phyloP scores from a whole-genome alignment of 2,113 vertebrate genomes.

The Cynopterus brachyotis region DNA sequence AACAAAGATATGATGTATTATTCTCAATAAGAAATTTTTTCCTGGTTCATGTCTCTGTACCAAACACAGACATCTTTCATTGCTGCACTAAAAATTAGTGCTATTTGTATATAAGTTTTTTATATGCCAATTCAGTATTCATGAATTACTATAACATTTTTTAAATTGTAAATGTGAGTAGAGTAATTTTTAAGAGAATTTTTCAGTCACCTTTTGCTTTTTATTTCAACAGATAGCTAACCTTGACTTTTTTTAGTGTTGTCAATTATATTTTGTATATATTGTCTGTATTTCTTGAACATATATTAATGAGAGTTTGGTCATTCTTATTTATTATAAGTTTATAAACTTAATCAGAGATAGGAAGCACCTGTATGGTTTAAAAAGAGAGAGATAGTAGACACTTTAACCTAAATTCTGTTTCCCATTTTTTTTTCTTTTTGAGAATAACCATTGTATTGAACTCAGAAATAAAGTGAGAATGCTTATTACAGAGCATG shows the following conservation, averaged over 20 bases:
- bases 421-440: background rate
- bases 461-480: background rate
- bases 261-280: background rate
- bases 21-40: background rate
- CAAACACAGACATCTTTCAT: background rate
- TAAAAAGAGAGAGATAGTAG: background rate
- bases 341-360: background rate
- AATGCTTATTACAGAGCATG: background rate
- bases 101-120: background rate
- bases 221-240: background rate
- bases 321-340: background rate
- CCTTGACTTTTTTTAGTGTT: background rate
- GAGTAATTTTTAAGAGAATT: background rate
- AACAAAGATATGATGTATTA: background rate
- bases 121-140: background rate
- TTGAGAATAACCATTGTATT: background rate
- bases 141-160: background rate
- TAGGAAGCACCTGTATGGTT: background rate
- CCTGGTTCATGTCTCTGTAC: background rate
- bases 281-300: background rate
- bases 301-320: background rate
- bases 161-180: background rate
- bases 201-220: background rate
- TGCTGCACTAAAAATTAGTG: background rate
- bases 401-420: background rate